Percentiles rank a stretch among this genome's conserved stretches.
These are phyloP conservation scores for Girardia tigrina DNA, from an alignment of 2,888 invertebrate species.

Conservation along the genomic window DNA sequence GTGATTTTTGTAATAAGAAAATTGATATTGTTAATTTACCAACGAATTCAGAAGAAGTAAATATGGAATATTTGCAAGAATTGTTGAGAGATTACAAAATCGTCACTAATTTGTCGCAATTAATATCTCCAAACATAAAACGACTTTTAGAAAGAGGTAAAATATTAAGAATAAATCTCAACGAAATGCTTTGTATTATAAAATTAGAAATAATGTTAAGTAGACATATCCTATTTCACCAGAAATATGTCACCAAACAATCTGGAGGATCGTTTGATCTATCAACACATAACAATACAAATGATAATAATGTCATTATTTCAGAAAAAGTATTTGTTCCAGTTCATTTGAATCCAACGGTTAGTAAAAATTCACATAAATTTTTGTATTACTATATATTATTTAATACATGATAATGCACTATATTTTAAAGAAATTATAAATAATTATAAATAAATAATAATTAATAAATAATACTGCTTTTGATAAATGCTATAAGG, in stretches of 20 bases:
- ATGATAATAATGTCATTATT: neutral
- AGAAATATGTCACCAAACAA: slow-evolving; percentile 2
- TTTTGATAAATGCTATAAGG: no score
- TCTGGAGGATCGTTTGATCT: neutral
- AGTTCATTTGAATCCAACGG: neutral
- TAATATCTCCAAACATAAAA: neutral
- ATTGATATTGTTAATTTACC: neutral
- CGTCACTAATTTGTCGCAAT: neutral
- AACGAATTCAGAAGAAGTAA: slow-evolving; percentile 1
- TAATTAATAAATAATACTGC: no score
- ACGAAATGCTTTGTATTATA: slow-evolving; percentile 20
- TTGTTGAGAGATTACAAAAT: neutral
- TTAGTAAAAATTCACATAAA: no score
- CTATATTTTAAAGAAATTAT: no score
- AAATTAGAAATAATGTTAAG: neutral
- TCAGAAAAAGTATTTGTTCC: neutral
- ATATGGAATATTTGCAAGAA: neutral
- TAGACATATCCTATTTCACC: slow-evolving; percentile 2
- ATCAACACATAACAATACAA: neutral
- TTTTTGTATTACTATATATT: no score
- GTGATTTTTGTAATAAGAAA: slow-evolving; percentile 15
- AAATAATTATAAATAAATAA: no score
- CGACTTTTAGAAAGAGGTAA: slow-evolving; percentile 1
- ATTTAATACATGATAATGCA: no score
- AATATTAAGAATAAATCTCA: neutral